Evolutionary conservation across 2,113 vertebrate genomes (phyloP), one percentile per base, ranked within the genome.

Genomic region (Sander vitreus): DNA sequence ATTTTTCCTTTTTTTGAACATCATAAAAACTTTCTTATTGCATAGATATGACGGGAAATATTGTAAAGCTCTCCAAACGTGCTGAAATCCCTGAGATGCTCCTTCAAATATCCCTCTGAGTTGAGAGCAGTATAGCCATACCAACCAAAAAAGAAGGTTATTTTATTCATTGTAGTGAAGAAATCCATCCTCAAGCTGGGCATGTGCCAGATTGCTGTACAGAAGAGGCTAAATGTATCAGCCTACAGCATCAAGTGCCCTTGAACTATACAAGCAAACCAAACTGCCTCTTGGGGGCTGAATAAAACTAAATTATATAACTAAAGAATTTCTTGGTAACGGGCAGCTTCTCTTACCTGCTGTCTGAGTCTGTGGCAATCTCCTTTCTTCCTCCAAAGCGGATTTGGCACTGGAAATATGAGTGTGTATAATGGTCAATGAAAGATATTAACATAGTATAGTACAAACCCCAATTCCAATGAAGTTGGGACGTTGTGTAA

Each of bases 311-410:
- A 55, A 10, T 59, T 39, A 53, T 1, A 47, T 1, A 27, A 66
- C 25, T 16, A 9, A 57, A 74, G 10, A 27, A 62, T 54, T 33
- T 48, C 53, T 70, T 4, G 36, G 51, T 16, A 48, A 65, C 6
- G 4, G 36, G 19, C 8, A 21, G n/a, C 62, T 57, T 23, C 53
- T 72, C 86, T 96, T 93, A 99, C 98, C 98, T 97, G 96, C 98
- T 99, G 93, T 99, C 98, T 3, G 97, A 97, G 93, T 99, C 98
- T 1, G 98, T 98, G 60, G 98, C 98, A 47, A 99, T 99, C 95
- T 99, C 98, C 89, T 99, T 99, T 89, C 98, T 96, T 90, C 98
- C 98, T 93, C 98, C 98, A 88, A 99, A 99, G 57, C 98, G 97
- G 88, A 99, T 99, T 93, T 99, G 98, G 94, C 98, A 99, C 98